Base-by-base conservation (phyloP, 30 jellyfish, hydroid and myxozoan genomes). In the Turritopsis rubra region DNA sequence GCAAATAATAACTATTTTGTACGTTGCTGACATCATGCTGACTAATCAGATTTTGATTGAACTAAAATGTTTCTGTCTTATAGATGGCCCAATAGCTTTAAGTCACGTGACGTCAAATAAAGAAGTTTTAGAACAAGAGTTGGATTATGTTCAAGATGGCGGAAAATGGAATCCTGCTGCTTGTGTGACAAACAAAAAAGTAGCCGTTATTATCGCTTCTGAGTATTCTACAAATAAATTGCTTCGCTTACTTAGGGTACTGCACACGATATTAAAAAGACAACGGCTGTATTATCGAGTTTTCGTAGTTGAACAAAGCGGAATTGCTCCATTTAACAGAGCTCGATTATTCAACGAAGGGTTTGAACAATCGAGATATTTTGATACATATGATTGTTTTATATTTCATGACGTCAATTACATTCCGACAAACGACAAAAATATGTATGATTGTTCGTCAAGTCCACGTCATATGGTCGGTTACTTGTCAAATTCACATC, bases 321-420 rank as follows among this genome's bases (percentile, higher is more conserved):
- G 71, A 30, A 41, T 30, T 27, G 27, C 66, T 29, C 91, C 94
- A 17, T 89, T 89, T 76, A 89, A 89, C 84, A 79, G 91, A 72
- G 96, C 90, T 29, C 80, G 73, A 28, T 41, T 89, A 17, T 54
- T 83, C 68, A 89, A 89, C 82, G 86, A 79, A 28, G 96, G 96
- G 8, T 83, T 68, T 73, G 75, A 75, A 20, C 80, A 84, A 81
- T 31, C 92, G 19, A 52, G 53, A 31, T 26, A 20, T 1, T 75
- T 73, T 73, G 91, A 76, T 28, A 71, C 66, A 54, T 88, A 53
- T 54, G 83, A 75, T 23, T 82, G 92, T 27, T 75, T 52, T 72
- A 65, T 88, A 60, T 81, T 81, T 76, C 90, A 82, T 31, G 96
- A 88, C 71, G 88, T 83, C 68, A 91, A 88, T 53, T 82, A 82